These are phyloP conservation scores for Vultur gryphus DNA, from an alignment of 2,797 vertebrate species.

Conservation along the genomic window DNA sequence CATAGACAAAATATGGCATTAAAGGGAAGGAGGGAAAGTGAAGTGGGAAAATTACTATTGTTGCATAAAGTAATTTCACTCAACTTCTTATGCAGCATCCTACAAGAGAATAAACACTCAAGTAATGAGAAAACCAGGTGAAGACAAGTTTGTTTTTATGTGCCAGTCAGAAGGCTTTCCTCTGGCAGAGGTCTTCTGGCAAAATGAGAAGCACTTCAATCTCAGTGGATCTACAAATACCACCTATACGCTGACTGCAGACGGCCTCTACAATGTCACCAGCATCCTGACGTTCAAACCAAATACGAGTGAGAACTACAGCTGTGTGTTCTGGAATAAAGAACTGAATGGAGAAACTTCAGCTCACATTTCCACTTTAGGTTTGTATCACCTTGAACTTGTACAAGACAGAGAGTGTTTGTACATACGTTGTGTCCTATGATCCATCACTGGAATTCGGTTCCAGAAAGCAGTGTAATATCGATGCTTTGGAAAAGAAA, in stretches of 20 bases:
- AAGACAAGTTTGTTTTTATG: conserved; percentile 69
- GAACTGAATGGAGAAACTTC: conserved; percentile 46
- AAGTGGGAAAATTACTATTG: not conserved
- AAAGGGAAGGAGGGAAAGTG: not conserved
- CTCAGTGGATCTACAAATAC: conserved; percentile 56
- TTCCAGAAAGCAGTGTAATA: not conserved
- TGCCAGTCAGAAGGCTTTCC: conserved; percentile 85
- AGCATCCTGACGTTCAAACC: conserved; percentile 72
- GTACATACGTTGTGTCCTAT: not conserved
- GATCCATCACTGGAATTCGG: not conserved
- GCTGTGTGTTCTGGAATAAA: conserved; percentile 76
- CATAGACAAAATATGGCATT: not conserved
- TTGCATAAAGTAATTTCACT: not conserved
- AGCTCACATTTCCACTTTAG: conserved; percentile 70
- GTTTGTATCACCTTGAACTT: conserved; percentile 46
- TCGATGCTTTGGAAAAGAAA: not conserved
- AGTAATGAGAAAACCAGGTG: conserved; percentile 3
- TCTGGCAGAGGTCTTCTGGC: conserved; percentile 77
- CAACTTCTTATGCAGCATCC: conserved; percentile 53
- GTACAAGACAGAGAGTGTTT: not conserved
- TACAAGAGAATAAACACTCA: conserved; percentile 65
- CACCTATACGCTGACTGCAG: conserved; percentile 42
- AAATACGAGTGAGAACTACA: conserved; percentile 75
- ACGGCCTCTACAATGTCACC: conserved; percentile 78
- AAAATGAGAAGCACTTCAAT: not conserved